Evolutionary conservation across 2,113 vertebrate species (phyloP).

Genomic region (Charina bottae): DNA sequence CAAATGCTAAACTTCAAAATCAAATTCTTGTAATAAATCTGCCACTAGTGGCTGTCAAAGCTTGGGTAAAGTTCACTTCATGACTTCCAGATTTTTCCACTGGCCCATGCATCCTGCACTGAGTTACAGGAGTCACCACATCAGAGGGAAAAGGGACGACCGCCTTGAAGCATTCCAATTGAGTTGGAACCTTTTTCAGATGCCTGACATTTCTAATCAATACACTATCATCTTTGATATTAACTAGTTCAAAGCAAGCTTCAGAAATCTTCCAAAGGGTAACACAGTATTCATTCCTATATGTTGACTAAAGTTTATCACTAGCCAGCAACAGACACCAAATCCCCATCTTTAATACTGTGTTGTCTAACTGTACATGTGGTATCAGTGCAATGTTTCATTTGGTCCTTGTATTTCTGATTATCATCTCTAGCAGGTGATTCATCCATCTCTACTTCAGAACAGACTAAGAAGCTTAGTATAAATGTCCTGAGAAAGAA

Average conservation of each 20-base stretch:
- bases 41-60: neutral
- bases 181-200: neutral
- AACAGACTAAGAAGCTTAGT: neutral
- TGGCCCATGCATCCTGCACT: neutral
- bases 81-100: neutral
- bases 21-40: neutral
- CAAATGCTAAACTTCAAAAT: neutral
- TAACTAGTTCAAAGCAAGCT: neutral
- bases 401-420: neutral
- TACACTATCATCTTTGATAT: neutral
- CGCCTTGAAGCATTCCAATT: neutral
- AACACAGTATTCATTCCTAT: neutral
- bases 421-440: neutral
- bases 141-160: neutral
- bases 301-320: neutral
- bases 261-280: neutral
- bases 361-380: neutral
- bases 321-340: neutral
- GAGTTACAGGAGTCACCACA: neutral
- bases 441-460: neutral
- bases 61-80: neutral
- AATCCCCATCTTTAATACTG: neutral
- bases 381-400: neutral
- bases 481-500: neutral
- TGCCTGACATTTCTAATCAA: neutral